A percentile compares a stretch with the other conserved stretches of the same genome.
These are phyloP conservation scores for Pycnomerus fuliginosus DNA, from an alignment of 2,888 invertebrate species.

Conservation along the genomic window DNA sequence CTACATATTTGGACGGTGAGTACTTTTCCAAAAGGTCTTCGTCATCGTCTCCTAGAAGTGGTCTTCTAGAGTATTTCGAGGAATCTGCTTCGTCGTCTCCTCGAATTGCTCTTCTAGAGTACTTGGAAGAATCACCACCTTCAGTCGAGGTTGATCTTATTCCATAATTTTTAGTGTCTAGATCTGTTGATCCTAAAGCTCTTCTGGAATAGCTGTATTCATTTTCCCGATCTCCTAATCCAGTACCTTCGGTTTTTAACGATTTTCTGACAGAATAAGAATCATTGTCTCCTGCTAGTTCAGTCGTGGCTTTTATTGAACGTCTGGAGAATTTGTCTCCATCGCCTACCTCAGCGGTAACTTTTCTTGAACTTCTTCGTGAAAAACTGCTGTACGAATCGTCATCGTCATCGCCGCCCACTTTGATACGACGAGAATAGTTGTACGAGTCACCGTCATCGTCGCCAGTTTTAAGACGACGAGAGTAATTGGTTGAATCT, in stretches of 20 bases:
- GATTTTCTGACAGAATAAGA: slow-evolving; percentile 39
- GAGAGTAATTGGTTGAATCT: too few relatives aligned
- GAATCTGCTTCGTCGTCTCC: slow-evolving; percentile 33
- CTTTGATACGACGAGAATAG: slow-evolving; percentile 27
- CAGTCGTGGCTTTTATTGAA: slow-evolving; percentile 33
- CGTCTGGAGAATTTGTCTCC: slow-evolving; percentile 37
- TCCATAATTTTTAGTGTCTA: slow-evolving; percentile 2
- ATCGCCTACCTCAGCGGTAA: slow-evolving; percentile 29
- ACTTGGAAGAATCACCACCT: slow-evolving; percentile 31
- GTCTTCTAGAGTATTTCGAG: slow-evolving; percentile 28
- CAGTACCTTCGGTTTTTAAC: slow-evolving; percentile 36
- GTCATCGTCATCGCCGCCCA: slow-evolving; percentile 22
- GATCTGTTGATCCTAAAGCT: background rate
- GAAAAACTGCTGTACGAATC: slow-evolving; percentile 30
- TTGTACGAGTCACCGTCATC: slow-evolving; percentile 32
- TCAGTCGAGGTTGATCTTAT: slow-evolving; percentile 29
- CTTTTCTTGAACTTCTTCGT: slow-evolving; percentile 30
- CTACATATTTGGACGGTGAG: slow-evolving; percentile 31
- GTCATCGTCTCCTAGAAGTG: slow-evolving; percentile 28
- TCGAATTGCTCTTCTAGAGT: slow-evolving; percentile 25
- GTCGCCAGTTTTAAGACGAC: slow-evolving; percentile 7
- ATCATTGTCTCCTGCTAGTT: slow-evolving; percentile 42
- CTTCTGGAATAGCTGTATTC: background rate
- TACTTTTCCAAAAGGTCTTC: slow-evolving; percentile 37
- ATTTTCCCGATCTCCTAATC: slow-evolving; percentile 21